A percentile compares a stretch with the other conserved stretches of the same genome.
Evolutionary conservation across 2,888 invertebrate genomes (phyloP).

Genomic region (Nomada fabriciana): DNA sequence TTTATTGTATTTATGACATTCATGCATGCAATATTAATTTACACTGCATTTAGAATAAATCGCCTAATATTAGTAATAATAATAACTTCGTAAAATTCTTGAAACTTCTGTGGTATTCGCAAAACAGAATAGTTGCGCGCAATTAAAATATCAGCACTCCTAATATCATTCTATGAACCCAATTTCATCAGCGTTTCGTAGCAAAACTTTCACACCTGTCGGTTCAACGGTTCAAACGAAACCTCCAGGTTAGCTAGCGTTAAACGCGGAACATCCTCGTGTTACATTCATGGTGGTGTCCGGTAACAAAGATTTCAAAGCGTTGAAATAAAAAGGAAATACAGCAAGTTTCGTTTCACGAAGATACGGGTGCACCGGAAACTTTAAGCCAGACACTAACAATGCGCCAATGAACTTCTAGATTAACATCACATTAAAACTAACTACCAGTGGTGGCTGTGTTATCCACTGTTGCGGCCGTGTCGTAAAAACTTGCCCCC

Average conservation of each 20-base stretch:
- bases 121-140: not conserved
- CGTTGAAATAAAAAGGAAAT: conserved; percentile 24
- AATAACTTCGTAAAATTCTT: too few relatives aligned
- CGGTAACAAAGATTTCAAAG: conserved; percentile 4
- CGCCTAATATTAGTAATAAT: too few relatives aligned
- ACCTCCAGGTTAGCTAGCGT: not conserved
- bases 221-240: conserved; percentile 2
- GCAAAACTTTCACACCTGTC: not conserved
- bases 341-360: conserved; percentile 34
- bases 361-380: conserved; percentile 28
- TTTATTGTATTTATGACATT: too few relatives aligned
- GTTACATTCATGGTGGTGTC: conserved; percentile 29
- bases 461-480: conserved; percentile 19
- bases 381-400: conserved; percentile 47
- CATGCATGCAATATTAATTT: too few relatives aligned
- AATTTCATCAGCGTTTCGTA: conserved; percentile 12
- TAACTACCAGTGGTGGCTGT: conserved; percentile 20
- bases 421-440: conserved; percentile 51
- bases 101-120: too few relatives aligned
- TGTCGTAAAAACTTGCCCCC: conserved; percentile 38
- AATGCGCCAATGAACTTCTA: conserved; percentile 36
- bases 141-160: not conserved
- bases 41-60: too few relatives aligned
- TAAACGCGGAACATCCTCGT: conserved; percentile 15
- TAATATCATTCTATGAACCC: not conserved